These are phyloP conservation scores for Drosophila auraria DNA, from an alignment of 1,140 invertebrate genomes.

Conservation along the genomic window DNA sequence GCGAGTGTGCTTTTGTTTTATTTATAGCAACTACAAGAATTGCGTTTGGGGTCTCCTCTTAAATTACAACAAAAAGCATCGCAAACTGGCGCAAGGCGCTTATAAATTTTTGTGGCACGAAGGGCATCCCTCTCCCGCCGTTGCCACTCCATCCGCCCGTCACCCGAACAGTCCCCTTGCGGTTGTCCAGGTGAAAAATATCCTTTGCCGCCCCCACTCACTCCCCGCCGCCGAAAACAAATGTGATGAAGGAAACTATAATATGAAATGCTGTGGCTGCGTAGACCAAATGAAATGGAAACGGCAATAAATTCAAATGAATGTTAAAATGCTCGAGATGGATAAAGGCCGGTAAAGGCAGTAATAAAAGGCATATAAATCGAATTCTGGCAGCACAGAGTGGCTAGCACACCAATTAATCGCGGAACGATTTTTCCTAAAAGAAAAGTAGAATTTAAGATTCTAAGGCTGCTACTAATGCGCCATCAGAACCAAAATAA, in stretches of 20 bases:
- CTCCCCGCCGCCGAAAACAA: conserved; percentile 13
- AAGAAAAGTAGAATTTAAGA: not conserved
- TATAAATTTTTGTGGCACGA: conserved; percentile 73
- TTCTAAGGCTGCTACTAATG: not conserved
- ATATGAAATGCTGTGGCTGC: conserved; percentile 54
- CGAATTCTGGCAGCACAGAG: not conserved
- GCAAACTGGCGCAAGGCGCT: conserved; percentile 66
- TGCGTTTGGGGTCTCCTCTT: conserved; percentile 73
- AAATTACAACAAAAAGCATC: conserved; percentile 72
- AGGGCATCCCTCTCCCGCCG: conserved; percentile 10
- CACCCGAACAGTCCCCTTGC: conserved; percentile 15
- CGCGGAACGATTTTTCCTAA: not conserved
- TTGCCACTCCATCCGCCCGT: not conserved
- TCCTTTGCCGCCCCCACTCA: conserved; percentile 27
- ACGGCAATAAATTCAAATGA: conserved; percentile 63
- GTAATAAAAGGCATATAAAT: conserved; percentile 47
- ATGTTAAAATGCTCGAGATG: conserved; percentile 43
- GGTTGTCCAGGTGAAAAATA: conserved; percentile 47
- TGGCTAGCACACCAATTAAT: conserved; percentile 1
- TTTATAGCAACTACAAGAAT: conserved; percentile 81
- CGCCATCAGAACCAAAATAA: not conserved
- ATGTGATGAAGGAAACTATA: conserved; percentile 60
- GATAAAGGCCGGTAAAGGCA: conserved; percentile 35
- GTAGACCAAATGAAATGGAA: conserved; percentile 62
- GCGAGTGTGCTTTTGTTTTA: conserved; percentile 64